Evolutionary conservation across 2,888 invertebrate genomes (phyloP), one percentile per base, ranked within the genome.

Genomic region (Dryobotodes eremita): DNA sequence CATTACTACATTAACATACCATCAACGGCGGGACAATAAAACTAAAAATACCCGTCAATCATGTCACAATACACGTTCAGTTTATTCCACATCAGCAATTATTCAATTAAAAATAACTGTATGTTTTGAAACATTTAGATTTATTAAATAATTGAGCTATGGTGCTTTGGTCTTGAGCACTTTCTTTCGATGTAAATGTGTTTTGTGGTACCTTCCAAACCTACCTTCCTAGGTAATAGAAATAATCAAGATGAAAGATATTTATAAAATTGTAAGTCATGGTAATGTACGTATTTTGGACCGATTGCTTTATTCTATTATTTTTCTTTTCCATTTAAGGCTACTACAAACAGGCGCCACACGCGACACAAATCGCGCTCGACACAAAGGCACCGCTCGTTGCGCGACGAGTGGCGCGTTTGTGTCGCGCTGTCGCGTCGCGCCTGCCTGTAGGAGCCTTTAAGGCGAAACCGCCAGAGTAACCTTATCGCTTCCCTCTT

Each of bases 1-100:
- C 85, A 84, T 86, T 42, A 80, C 85, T 84, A 88, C 88, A 90
- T 89, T 91, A 77, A 70, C 74, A 82, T 82, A 80, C 74, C 53
- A 78, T 80, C 77, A 62, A 71, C 75, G 17, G 64, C 70, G 72
- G 70, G 62, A 79, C 77, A 82, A 80, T 83, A 76, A 71, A 82
- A 74, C 76, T 84, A 79, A 64, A 79, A 79, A 75, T 73, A 81
- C 65, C 61, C 57, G 71, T 75, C 68, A 68, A 68, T 75, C 74
- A 77, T 77, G 64, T 65, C 53, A 75, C 80, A 69, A 31, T 62
- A 53, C n/a, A 72, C 69, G 64, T 62, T 69, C 69, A 48, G 7
- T 59, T 71, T 69, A 62, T 57, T 57, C 50, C 42, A 59, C 74
- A 72, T 50, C 71, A 57, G 53, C 36, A 36, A 50, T 78, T 69